A percentile compares a stretch with the other conserved stretches of the same genome.
These are phyloP conservation scores for Xiphophorus hellerii DNA, from an alignment of 2,113 vertebrate species.

Conservation along the genomic window DNA sequence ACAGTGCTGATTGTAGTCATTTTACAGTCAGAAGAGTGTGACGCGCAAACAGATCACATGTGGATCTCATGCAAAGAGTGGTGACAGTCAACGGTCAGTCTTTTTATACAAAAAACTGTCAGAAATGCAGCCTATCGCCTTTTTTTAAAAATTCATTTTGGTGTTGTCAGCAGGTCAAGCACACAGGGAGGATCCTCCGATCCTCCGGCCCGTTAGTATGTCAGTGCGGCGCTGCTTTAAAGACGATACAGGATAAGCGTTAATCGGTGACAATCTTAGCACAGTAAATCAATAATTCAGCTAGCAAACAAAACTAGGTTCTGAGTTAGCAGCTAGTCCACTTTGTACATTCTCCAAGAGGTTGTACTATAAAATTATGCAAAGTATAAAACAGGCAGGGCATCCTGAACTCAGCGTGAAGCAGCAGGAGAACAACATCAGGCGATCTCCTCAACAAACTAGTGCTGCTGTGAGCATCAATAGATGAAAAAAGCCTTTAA, in stretches of 20 bases:
- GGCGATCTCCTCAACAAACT: neutral
- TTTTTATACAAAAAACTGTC: slow-evolving; percentile 19
- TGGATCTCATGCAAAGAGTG: slow-evolving; percentile 66
- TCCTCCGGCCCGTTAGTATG: slow-evolving; percentile 1
- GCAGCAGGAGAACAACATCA: slow-evolving; percentile 53
- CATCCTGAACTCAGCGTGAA: slow-evolving; percentile 45
- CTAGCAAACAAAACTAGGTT: slow-evolving; percentile 55
- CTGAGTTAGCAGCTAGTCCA: slow-evolving; percentile 61
- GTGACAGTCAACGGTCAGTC: slow-evolving; percentile 53
- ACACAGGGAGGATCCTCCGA: slow-evolving; percentile 44
- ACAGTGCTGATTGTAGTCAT: slow-evolving; percentile 45
- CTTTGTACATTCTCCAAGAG: slow-evolving; percentile 66
- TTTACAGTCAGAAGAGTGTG: slow-evolving; percentile 57
- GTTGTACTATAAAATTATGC: slow-evolving; percentile 28
- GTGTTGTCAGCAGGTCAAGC: slow-evolving; percentile 52
- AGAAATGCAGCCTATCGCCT: slow-evolving; percentile 6
- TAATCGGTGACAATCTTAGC: slow-evolving; percentile 47
- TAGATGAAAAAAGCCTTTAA: neutral
- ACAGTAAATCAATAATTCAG: slow-evolving; percentile 46
- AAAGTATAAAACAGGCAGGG: slow-evolving; percentile 41
- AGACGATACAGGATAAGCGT: slow-evolving; percentile 24
- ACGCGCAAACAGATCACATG: slow-evolving; percentile 23
- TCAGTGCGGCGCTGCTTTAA: slow-evolving; percentile 26
- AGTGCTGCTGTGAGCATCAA: slow-evolving; percentile 7
- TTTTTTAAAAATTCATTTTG: neutral